Conservation (phyloP, 2,113 vertebrate genomes). For the Cheilinus undulatus region DNA sequence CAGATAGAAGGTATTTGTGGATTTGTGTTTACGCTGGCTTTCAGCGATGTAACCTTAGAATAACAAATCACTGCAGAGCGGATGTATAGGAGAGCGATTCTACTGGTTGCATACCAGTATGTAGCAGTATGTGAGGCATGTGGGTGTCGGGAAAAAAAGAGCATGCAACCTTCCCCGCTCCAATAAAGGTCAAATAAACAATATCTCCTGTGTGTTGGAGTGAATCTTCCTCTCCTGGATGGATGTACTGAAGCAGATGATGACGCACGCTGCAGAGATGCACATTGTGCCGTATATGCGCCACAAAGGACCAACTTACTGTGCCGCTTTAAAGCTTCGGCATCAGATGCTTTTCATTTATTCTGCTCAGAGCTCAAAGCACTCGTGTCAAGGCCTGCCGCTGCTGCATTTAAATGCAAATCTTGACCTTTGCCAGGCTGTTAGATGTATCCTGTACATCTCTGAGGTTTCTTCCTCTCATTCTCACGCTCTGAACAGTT, state of each 20-base stretch:
- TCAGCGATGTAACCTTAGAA: no score
- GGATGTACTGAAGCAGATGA: slow-evolving; percentile 7
- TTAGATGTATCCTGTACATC: slow-evolving; percentile 18
- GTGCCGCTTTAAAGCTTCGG: slow-evolving; percentile 1
- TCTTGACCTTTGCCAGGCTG: slow-evolving; percentile 57
- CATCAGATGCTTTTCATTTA: slow-evolving; percentile 31
- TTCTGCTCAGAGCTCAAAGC: slow-evolving; percentile 3
- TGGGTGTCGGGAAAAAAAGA: slow-evolving; percentile 9
- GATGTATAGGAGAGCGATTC: not conserved
- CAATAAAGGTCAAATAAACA: slow-evolving; percentile 18
- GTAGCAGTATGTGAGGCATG: not conserved
- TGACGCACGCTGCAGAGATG: slow-evolving; percentile 39
- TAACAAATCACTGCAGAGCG: not conserved
- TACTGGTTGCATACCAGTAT: not conserved
- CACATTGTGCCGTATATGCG: not conserved
- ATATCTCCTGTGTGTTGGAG: not conserved
- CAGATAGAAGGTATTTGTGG: no score
- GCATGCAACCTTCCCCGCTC: slow-evolving; percentile 6
- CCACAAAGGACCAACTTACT: slow-evolving; percentile 29
- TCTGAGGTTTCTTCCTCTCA: slow-evolving; percentile 3
- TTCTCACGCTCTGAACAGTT: slow-evolving; percentile 19
- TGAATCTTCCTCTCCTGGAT: not conserved
- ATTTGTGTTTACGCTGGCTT: no score
- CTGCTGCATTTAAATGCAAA: slow-evolving; percentile 54
- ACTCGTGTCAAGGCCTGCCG: slow-evolving; percentile 28